These are phyloP conservation scores for Ypsolopha scabrella DNA, from an alignment of 2,888 invertebrate species.

Conservation along the genomic window DNA sequence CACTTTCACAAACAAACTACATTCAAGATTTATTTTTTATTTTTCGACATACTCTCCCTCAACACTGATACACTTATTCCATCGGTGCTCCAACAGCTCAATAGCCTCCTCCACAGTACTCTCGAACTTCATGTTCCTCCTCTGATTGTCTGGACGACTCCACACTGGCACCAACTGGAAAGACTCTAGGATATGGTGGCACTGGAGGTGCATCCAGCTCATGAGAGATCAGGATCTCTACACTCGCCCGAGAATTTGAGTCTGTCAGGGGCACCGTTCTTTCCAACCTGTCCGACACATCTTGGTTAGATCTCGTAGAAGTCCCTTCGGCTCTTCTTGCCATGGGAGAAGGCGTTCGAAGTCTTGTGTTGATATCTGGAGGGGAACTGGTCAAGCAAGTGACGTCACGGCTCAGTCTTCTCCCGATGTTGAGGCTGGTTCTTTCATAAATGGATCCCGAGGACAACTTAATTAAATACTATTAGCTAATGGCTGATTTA, in stretches of 20 bases:
- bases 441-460: constrained; percentile 68
- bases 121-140: constrained; percentile 80
- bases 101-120: too few relatives aligned
- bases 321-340: constrained; percentile 52
- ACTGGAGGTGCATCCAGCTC: constrained; percentile 68
- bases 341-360: constrained; percentile 59
- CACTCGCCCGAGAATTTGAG: constrained; percentile 48
- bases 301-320: constrained; percentile 58
- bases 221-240: constrained; percentile 58
- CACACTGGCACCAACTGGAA: constrained; percentile 44
- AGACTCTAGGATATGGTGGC: constrained; percentile 71
- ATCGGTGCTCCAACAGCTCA: constrained; percentile 73
- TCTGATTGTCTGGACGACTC: constrained; percentile 71
- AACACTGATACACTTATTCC: constrained; percentile 29
- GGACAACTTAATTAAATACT: too few relatives aligned
- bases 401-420: constrained; percentile 75
- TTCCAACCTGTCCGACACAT: constrained; percentile 51
- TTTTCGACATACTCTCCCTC: too few relatives aligned
- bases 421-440: constrained; percentile 73
- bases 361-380: constrained; percentile 72
- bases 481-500: too few relatives aligned
- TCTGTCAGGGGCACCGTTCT: constrained; percentile 42
- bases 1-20: too few relatives aligned
- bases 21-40: too few relatives aligned
- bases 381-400: constrained; percentile 71